These are phyloP conservation scores for Pterocles orientalis DNA, from an alignment of 2,113 vertebrate genomes.

Conservation along the genomic window DNA sequence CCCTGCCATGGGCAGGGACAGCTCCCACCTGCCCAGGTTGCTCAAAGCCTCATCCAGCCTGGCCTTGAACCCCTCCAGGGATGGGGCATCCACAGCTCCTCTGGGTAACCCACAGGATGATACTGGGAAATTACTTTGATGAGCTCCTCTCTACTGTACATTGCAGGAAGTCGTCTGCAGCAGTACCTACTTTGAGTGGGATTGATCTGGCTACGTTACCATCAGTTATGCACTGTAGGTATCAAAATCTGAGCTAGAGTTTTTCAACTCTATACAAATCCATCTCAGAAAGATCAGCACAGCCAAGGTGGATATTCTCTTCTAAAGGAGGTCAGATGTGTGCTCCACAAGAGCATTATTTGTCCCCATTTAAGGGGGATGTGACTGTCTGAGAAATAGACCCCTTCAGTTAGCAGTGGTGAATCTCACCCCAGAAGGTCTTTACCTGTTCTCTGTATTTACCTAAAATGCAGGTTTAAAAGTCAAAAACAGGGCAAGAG, in stretches of 20 bases:
- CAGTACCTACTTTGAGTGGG: accelerated
- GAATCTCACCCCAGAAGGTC: neutral
- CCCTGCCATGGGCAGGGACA: too few relatives aligned
- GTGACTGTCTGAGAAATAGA: neutral
- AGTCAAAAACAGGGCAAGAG: neutral
- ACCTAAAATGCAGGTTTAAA: neutral
- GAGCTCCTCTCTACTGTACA: neutral
- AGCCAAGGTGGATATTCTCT: neutral
- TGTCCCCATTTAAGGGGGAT: neutral
- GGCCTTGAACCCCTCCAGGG: too few relatives aligned
- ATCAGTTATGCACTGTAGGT: neutral
- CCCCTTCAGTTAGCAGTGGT: neutral
- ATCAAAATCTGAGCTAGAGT: neutral
- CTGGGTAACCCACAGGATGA: neutral
- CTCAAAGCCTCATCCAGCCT: too few relatives aligned
- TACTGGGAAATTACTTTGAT: neutral
- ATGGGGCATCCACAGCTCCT: too few relatives aligned
- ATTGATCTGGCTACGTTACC: neutral
- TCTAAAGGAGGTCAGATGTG: neutral
- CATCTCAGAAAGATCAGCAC: neutral
- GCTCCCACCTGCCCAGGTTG: too few relatives aligned
- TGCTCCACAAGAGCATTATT: neutral
- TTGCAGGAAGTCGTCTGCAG: neutral
- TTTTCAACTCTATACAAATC: neutral
- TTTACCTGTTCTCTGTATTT: neutral